Percentiles rank a stretch among this genome's conserved stretches.
Evolutionary conservation across 2,113 vertebrate species (phyloP).

Genomic region (Xenopus tropicalis): UCB_Xtro_10.0 CM004448.2:48928501-48929000

Average conservation of each 20-base stretch:
- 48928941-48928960: neutral
- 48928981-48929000: slow-evolving; percentile 27
- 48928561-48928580: no score
- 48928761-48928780: slow-evolving; percentile 37
- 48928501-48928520: no score
- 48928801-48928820: slow-evolving; percentile 30
- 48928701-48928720: no score
- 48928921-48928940: slow-evolving; percentile 5
- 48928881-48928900: slow-evolving; percentile 16
- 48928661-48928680: no score
- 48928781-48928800: slow-evolving; percentile 35
- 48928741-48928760: slow-evolving; percentile 44
- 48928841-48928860: slow-evolving; percentile 37
- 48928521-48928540: no score
- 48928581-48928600: no score
- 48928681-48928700: no score
- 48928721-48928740: neutral
- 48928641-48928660: no score
- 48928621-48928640: no score
- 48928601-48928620: no score
- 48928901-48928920: slow-evolving; percentile 5
- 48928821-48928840: slow-evolving; percentile 46
- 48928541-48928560: no score
- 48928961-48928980: slow-evolving; percentile 20
- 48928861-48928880: slow-evolving; percentile 15